Evolutionary conservation across 2,113 vertebrate species (phyloP).

Genomic region (Pardalotus punctatus): DNA sequence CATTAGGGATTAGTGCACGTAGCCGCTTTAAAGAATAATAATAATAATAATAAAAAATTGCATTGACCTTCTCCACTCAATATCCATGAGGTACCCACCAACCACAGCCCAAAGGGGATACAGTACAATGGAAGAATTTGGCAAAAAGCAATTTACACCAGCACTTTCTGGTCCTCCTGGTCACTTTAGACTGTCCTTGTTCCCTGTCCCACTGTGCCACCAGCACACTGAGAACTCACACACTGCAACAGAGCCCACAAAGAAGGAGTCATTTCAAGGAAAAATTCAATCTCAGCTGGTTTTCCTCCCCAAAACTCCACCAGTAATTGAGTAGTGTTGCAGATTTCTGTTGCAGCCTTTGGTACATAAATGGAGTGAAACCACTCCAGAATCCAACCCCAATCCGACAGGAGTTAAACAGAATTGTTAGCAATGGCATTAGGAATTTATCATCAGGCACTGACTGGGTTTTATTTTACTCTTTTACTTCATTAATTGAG

Average conservation of each 20-base stretch:
- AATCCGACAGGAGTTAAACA: background rate
- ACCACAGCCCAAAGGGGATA: background rate
- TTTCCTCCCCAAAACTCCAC: background rate
- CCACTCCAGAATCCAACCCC: background rate
- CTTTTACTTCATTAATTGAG: background rate
- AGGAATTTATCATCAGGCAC: background rate
- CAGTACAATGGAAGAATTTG: background rate
- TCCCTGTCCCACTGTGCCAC: background rate
- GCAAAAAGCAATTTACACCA: background rate
- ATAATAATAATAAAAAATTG: background rate
- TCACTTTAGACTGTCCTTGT: background rate
- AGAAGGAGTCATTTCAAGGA: background rate
- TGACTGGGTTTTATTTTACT: background rate
- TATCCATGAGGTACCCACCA: background rate
- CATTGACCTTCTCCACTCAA: background rate
- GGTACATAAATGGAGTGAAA: background rate
- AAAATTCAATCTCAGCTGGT: background rate
- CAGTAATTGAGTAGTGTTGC: background rate
- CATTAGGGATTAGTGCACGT: background rate
- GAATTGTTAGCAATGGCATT: background rate
- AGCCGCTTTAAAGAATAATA: background rate
- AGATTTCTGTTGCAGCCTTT: background rate
- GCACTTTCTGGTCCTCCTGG: background rate
- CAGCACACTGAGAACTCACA: background rate
- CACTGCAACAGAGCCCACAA: background rate